These are phyloP conservation scores for Coecobrya sp. DNA, from an alignment of 2,888 invertebrate species.

Conservation along the genomic window DNA sequence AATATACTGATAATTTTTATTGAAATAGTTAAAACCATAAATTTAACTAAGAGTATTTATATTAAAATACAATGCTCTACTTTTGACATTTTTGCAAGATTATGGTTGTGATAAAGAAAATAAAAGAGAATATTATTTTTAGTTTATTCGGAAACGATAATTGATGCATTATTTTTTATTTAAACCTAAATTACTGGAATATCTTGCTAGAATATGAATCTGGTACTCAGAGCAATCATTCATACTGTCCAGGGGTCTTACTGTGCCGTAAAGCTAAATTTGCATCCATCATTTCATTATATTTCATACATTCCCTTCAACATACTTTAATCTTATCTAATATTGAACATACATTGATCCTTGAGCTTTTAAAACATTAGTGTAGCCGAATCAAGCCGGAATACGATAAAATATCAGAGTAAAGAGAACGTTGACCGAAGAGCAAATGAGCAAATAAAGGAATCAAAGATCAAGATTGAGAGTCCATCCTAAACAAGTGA, in stretches of 20 bases:
- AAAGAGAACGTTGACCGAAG: background rate
- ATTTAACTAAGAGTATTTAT: background rate
- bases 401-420: background rate
- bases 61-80: background rate
- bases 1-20: background rate
- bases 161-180: too few species aligned
- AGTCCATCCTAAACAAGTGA: slow-evolving; percentile 57
- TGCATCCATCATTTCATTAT: too few species aligned
- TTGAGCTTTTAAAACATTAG: background rate
- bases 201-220: too few species aligned
- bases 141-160: too few species aligned
- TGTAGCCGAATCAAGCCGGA: background rate
- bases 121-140: background rate
- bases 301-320: too few species aligned
- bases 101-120: background rate
- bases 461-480: slow-evolving; percentile 69
- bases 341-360: background rate
- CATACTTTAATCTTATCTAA: background rate
- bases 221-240: too few species aligned
- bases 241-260: too few species aligned
- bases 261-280: too few species aligned
- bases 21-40: background rate
- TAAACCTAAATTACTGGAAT: too few species aligned
- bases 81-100: background rate
- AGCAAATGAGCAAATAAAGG: slow-evolving; percentile 1